phyloP scores from a whole-genome alignment of 2,113 vertebrate species.

The Trogon melanurus region DNA sequence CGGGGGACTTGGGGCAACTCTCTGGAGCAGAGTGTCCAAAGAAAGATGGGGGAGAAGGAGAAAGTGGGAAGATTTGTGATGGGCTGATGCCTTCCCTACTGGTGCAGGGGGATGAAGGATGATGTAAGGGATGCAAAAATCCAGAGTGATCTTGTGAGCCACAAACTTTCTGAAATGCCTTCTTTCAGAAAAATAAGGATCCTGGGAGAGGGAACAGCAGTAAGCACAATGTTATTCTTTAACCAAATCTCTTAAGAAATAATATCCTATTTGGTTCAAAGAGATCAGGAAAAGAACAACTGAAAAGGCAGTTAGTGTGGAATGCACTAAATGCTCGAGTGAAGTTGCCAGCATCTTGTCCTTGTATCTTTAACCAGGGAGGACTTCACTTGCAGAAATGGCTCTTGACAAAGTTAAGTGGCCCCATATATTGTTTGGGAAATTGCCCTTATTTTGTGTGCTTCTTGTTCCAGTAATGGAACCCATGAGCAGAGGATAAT shows the following conservation, averaged over 20 bases:
- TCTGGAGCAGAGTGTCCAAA: background rate
- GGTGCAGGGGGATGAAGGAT: background rate
- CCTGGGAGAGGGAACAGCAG: background rate
- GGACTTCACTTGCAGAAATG: constrained; percentile 82
- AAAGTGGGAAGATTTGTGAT: background rate
- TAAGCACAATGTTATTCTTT: constrained; percentile 32
- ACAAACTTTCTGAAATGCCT: background rate
- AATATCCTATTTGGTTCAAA: constrained; percentile 71
- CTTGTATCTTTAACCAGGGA: constrained; percentile 75
- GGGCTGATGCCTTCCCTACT: background rate
- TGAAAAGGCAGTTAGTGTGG: constrained; percentile 67
- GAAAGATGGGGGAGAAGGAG: background rate
- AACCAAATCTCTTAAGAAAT: constrained; percentile 74
- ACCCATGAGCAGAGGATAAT: constrained; percentile 91
- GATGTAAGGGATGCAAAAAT: background rate
- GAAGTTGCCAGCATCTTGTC: constrained; percentile 72
- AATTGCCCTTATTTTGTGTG: constrained; percentile 91
- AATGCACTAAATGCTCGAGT: constrained; percentile 62
- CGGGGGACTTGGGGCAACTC: fast-evolving
- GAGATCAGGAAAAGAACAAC: constrained; percentile 68
- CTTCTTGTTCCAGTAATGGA: constrained; percentile 92
- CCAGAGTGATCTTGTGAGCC: background rate
- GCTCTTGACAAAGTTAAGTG: constrained; percentile 95
- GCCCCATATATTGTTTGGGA: constrained; percentile 91
- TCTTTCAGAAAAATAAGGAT: background rate